Conservation (phyloP, 1,140 invertebrate genomes). For the Armadillidium nasatum region DNA sequence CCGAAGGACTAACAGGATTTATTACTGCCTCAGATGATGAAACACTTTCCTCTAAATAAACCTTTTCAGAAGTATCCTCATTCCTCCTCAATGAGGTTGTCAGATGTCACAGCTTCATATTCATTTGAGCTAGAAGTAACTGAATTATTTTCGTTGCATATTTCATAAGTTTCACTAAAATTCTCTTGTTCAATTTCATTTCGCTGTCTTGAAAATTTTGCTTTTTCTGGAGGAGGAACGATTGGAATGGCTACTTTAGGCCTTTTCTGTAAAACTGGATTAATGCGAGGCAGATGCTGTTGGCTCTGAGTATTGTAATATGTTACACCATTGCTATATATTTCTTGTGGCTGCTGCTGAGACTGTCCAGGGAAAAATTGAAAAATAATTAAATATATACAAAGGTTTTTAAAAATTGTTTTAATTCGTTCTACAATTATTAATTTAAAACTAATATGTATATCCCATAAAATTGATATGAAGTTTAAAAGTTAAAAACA, state of each 20-base stretch:
- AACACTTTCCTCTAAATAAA: too few relatives aligned
- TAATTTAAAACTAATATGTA: too few relatives aligned
- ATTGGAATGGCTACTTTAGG: slow-evolving; percentile 60
- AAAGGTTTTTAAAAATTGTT: too few relatives aligned
- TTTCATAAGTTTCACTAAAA: not conserved
- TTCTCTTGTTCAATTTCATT: not conserved
- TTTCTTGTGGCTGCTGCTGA: slow-evolving; percentile 52
- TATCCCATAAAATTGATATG: too few relatives aligned
- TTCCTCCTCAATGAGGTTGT: too few relatives aligned
- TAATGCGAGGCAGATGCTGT: slow-evolving; percentile 47
- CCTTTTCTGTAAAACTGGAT: slow-evolving; percentile 50
- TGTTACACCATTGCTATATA: slow-evolving; percentile 58
- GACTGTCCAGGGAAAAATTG: not conserved
- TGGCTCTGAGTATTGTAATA: slow-evolving; percentile 56
- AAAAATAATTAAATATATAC: too few relatives aligned
- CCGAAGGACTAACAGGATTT: too few relatives aligned
- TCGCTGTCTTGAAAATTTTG: not conserved
- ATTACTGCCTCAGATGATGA: too few relatives aligned
- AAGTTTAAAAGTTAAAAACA: too few relatives aligned
- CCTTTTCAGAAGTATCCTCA: too few relatives aligned
- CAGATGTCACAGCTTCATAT: too few relatives aligned
- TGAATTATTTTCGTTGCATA: not conserved
- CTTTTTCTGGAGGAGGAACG: slow-evolving; percentile 56
- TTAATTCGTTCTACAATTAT: too few relatives aligned
- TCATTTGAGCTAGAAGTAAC: not conserved